Conservation (phyloP, 2,113 vertebrate genomes). For the Indri indri region DNA sequence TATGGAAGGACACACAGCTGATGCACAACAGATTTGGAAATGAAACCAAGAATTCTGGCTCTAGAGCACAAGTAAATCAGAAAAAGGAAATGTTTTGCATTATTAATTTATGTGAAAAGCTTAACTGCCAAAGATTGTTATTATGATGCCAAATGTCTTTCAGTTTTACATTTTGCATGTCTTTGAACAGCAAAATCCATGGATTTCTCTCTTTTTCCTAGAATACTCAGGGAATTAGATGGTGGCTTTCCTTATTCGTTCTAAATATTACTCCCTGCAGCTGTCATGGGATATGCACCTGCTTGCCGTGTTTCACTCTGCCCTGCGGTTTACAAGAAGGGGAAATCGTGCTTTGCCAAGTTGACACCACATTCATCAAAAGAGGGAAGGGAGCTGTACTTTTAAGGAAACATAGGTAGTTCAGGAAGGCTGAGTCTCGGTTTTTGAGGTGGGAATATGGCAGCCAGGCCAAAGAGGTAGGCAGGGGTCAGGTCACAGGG, state of each 20-base stretch:
- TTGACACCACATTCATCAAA: constrained; percentile 45
- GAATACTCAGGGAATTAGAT: neutral
- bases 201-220: neutral
- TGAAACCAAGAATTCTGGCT: neutral
- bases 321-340: constrained; percentile 7
- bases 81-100: neutral
- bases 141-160: neutral
- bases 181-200: neutral
- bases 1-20: neutral
- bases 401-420: neutral
- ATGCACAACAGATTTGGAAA: neutral
- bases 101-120: neutral
- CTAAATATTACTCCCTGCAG: neutral
- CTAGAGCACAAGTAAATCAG: constrained; percentile 42
- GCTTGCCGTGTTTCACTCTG: neutral
- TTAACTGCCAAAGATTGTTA: neutral
- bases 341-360: neutral
- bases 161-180: neutral
- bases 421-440: neutral
- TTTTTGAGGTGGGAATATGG: neutral
- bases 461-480: neutral
- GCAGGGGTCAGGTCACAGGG: neutral
- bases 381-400: neutral
- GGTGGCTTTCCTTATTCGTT: neutral
- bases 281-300: neutral